A percentile compares a stretch with the other conserved stretches of the same genome.
These are phyloP conservation scores for Poecilia picta DNA, from an alignment of 2,797 vertebrate genomes.

Conservation along the genomic window DNA sequence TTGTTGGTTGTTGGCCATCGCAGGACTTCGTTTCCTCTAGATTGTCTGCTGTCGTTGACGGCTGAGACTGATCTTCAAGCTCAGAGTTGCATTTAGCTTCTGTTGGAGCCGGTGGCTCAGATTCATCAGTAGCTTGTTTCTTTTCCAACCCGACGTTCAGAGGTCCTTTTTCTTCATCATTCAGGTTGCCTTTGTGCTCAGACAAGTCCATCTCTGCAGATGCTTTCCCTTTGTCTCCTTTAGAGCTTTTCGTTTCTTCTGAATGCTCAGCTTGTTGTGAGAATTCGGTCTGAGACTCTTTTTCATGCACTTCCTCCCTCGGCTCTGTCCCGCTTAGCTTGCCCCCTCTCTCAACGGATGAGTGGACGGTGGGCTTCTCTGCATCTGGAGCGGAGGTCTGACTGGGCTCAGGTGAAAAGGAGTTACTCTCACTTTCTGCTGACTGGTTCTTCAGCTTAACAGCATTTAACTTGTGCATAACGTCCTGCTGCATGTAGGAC, in stretches of 20 bases:
- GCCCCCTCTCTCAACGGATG: constrained; percentile 16
- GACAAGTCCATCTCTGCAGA: constrained; percentile 33
- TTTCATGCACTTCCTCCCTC: constrained; percentile 44
- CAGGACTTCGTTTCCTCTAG: constrained; percentile 28
- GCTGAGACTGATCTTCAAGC: constrained; percentile 28
- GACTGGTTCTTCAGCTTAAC: constrained; percentile 55
- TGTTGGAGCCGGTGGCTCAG: constrained; percentile 27
- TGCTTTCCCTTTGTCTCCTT: constrained; percentile 40
- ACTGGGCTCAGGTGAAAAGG: constrained; percentile 22
- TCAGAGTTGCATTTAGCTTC: constrained; percentile 40
- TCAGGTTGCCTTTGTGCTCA: constrained; percentile 29
- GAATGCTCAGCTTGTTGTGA: constrained; percentile 39
- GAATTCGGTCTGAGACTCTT: constrained; percentile 52
- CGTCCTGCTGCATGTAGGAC: constrained; percentile 84
- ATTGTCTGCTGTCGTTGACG: constrained; percentile 28
- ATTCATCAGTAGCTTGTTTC: constrained; percentile 39
- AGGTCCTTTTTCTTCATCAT: constrained; percentile 35
- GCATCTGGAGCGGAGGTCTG: constrained; percentile 31
- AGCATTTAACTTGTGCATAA: constrained; percentile 53
- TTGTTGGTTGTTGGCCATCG: constrained; percentile 38
- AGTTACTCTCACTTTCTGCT: constrained; percentile 38
- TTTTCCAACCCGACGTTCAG: constrained; percentile 25
- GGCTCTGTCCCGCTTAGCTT: constrained; percentile 29
- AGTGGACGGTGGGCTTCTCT: constrained; percentile 36
- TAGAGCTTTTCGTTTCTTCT: constrained; percentile 34